Evolutionary conservation across 2,888 invertebrate species (phyloP).

Genomic region (Calameuta idolon): DNA sequence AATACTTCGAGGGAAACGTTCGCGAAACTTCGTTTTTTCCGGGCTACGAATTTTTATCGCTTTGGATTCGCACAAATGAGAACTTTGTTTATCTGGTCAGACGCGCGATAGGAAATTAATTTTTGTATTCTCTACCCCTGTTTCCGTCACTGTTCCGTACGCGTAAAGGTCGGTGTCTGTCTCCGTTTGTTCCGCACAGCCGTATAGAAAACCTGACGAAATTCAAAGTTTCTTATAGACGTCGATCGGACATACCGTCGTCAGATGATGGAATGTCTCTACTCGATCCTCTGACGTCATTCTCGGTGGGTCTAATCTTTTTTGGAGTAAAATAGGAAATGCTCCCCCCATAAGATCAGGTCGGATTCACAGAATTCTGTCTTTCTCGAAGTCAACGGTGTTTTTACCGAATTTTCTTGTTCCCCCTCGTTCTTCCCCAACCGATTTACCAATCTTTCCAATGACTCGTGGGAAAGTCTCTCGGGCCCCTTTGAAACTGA

Average conservation of each 20-base stretch:
- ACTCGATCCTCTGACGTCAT: not conserved
- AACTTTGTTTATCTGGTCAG: not conserved
- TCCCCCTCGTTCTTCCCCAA: not conserved
- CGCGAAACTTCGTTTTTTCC: too few relatives aligned
- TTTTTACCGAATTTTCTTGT: not conserved
- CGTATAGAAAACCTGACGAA: not conserved
- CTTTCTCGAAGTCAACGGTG: not conserved
- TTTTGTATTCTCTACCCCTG: not conserved
- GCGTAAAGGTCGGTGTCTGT: not conserved
- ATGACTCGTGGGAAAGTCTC: conserved; percentile 57
- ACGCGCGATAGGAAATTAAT: not conserved
- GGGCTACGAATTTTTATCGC: too few relatives aligned
- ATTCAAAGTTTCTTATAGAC: not conserved
- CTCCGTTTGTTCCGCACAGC: not conserved
- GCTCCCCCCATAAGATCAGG: not conserved
- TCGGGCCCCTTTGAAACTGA: conserved; percentile 53
- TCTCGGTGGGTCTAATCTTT: not conserved
- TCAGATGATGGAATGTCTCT: not conserved
- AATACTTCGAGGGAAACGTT: too few relatives aligned
- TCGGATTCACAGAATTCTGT: not conserved
- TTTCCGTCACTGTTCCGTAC: not conserved
- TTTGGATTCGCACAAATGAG: too few relatives aligned
- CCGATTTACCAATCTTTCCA: not conserved
- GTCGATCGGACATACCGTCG: not conserved
- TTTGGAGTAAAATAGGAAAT: not conserved